Conservation (phyloP, 2,113 vertebrate species). For the Rhabdornis inornatus region DNA sequence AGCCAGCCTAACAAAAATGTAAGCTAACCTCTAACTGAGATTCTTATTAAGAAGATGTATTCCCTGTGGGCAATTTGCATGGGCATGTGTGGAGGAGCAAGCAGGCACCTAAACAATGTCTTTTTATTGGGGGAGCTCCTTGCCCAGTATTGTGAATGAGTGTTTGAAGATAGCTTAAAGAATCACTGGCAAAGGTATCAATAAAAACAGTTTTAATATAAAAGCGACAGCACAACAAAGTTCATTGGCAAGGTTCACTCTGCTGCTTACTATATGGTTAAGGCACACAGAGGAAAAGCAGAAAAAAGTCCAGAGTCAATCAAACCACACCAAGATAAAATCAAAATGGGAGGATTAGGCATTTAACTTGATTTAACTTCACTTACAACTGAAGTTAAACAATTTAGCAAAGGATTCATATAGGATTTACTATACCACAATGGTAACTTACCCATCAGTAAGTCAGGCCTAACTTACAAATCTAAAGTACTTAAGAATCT, state of each 20-base stretch:
- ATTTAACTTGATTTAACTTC: not conserved
- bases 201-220: not conserved
- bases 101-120: not conserved
- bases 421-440: not conserved
- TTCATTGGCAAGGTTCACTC: not conserved
- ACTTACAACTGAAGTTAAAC: not conserved
- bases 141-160: accelerated
- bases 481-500: not conserved
- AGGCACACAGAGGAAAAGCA: not conserved
- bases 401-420: not conserved
- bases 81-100: not conserved
- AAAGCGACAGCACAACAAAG: not conserved
- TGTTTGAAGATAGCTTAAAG: not conserved
- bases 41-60: not conserved
- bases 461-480: not conserved
- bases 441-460: not conserved
- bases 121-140: not conserved
- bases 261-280: not conserved
- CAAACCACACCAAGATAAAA: not conserved
- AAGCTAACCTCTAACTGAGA: not conserved
- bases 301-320: not conserved
- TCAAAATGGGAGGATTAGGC: accelerated
- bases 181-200: not conserved
- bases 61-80: not conserved
- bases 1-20: constrained; percentile 6